These are phyloP conservation scores for Magallana gigas DNA, from an alignment of 1,140 invertebrate species.

Conservation along the genomic window DNA sequence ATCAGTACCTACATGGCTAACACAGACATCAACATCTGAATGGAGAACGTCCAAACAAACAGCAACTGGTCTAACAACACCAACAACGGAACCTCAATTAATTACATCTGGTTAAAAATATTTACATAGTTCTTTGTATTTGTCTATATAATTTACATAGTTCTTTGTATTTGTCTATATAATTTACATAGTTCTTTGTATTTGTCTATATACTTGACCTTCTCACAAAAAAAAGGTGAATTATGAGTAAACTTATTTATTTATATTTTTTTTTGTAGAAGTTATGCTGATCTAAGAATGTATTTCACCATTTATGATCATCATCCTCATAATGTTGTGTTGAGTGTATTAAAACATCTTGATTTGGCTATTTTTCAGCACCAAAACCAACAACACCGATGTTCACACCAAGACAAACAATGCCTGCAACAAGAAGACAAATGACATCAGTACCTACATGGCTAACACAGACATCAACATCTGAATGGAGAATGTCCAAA, in stretches of 20 bases:
- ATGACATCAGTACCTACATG: too few species aligned
- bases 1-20: not conserved
- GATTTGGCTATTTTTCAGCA: not conserved
- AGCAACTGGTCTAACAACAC: not conserved
- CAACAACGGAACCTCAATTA: not conserved
- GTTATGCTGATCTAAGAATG: constrained; percentile 6
- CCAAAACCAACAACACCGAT: not conserved
- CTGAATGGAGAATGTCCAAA: too few species aligned
- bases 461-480: too few species aligned
- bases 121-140: constrained; percentile 1
- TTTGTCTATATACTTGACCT: constrained; percentile 12
- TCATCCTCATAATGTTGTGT: not conserved
- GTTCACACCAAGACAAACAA: not conserved
- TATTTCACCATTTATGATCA: constrained; percentile 5
- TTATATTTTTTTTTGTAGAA: constrained; percentile 7
- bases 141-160: constrained; percentile 8
- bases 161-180: constrained; percentile 16
- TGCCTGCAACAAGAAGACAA: not conserved
- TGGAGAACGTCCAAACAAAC: too few species aligned
- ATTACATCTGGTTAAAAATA: not conserved
- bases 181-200: constrained; percentile 13
- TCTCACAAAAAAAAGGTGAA: not conserved
- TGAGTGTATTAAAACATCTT: too few species aligned
- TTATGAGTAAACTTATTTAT: constrained; percentile 15
- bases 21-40: too few species aligned